Percentiles rank a stretch among this genome's conserved stretches.
Evolutionary conservation across 2,888 invertebrate species (phyloP).

Genomic region (Acleris cristana): DNA sequence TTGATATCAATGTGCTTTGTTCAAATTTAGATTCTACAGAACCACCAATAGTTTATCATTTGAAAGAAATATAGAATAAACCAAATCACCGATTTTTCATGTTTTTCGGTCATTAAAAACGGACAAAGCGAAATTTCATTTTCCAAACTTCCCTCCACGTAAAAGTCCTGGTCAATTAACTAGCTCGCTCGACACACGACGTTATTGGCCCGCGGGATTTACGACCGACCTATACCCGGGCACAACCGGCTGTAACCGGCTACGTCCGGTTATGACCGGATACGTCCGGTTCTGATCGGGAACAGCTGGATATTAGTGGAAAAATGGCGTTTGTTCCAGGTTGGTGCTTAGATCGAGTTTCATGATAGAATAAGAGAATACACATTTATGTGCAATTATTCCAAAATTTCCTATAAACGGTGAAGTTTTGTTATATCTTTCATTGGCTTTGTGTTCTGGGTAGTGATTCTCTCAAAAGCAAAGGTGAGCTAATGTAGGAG

Average conservation of each 20-base stretch:
- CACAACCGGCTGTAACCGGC: conserved; percentile 48
- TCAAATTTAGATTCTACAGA: no score
- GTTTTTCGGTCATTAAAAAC: background rate
- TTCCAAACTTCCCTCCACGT: conserved; percentile 6
- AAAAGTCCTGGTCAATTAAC: conserved; percentile 28
- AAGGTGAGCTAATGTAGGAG: no score
- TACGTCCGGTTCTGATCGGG: conserved; percentile 41
- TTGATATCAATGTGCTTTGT: no score
- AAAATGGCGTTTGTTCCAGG: background rate
- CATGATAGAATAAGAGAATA: no score
- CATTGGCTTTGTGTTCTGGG: no score
- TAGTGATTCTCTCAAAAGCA: no score
- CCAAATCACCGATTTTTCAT: background rate
- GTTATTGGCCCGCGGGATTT: conserved; percentile 74
- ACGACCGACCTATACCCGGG: conserved; percentile 58
- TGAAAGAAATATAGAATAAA: no score
- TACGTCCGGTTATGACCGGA: conserved; percentile 49
- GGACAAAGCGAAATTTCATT: background rate
- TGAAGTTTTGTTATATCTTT: no score
- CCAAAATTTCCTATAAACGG: no score
- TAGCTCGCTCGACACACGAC: conserved; percentile 41
- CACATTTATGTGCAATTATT: no score
- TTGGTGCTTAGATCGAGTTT: background rate
- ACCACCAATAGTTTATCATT: no score
- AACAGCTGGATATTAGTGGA: conserved; percentile 11